These are phyloP conservation scores for Digitonthophagus gazella DNA, from an alignment of 2,888 invertebrate genomes.

Conservation along the genomic window DNA sequence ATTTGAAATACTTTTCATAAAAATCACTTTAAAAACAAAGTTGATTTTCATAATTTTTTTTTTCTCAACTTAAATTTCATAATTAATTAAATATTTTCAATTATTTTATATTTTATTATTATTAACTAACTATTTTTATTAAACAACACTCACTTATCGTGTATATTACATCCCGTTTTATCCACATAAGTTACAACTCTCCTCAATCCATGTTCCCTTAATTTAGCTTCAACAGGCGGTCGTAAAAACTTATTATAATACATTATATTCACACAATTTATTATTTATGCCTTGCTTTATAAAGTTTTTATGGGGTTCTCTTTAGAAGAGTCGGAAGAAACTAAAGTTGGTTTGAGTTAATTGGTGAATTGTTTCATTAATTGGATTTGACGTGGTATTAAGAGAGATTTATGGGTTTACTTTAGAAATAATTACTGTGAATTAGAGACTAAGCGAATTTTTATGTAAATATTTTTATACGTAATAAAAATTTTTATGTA, in stretches of 20 bases:
- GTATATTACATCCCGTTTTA: constrained; percentile 43
- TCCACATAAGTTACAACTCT: constrained; percentile 46
- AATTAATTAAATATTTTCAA: too few relatives aligned
- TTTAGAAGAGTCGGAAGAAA: background rate
- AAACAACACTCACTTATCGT: constrained; percentile 31
- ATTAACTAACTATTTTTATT: too few relatives aligned
- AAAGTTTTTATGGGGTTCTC: background rate
- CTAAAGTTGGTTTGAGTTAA: background rate
- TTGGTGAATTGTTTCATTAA: background rate
- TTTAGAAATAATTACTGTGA: too few relatives aligned
- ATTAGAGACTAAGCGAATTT: background rate
- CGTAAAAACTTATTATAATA: constrained; percentile 50
- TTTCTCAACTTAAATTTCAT: too few relatives aligned
- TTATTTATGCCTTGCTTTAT: background rate
- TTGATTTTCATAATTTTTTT: too few relatives aligned
- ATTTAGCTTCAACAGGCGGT: constrained; percentile 45
- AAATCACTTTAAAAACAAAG: too few relatives aligned
- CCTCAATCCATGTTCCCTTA: constrained; percentile 41
- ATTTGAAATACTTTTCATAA: background rate
- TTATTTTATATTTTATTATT: too few relatives aligned
- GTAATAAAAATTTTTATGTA: background rate
- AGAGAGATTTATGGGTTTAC: background rate
- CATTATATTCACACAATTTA: constrained; percentile 37
- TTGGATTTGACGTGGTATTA: background rate
- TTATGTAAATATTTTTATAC: background rate